Percentiles rank a stretch among this genome's conserved stretches.
phyloP scores from a whole-genome alignment of 2,113 vertebrate species.

The Istiophorus platypterus region DNA sequence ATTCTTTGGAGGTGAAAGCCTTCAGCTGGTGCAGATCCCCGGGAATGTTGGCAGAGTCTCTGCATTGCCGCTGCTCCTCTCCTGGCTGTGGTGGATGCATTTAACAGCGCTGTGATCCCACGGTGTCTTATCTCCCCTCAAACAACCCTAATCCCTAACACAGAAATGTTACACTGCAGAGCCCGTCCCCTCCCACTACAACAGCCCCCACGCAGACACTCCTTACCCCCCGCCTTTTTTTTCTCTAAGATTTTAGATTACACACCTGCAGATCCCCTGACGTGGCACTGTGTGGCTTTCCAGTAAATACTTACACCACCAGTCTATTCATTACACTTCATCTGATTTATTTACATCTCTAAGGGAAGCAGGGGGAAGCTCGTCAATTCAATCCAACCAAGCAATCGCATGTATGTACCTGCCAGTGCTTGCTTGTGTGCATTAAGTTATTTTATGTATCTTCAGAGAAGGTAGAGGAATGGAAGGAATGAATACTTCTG shows the following conservation, averaged over 20 bases:
- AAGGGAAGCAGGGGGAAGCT: not conserved
- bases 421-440: conserved; percentile 16
- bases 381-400: conserved; percentile 41
- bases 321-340: conserved; percentile 39
- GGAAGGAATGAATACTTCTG: not conserved
- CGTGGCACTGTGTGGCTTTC: conserved; percentile 39
- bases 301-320: conserved; percentile 29
- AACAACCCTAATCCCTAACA: conserved; percentile 76
- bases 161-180: conserved; percentile 66
- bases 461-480: not conserved
- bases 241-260: conserved; percentile 58
- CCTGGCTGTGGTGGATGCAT: conserved; percentile 71
- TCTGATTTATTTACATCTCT: conserved; percentile 35
- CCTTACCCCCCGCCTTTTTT: not conserved
- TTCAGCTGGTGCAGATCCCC: conserved; percentile 55
- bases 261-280: conserved; percentile 69
- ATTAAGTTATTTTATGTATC: conserved; percentile 7
- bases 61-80: conserved; percentile 54
- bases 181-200: conserved; percentile 13
- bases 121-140: conserved; percentile 77
- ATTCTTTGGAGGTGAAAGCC: conserved; percentile 32
- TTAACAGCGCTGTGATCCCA: conserved; percentile 78
- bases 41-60: conserved; percentile 74
- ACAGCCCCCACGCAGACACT: conserved; percentile 13
- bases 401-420: not conserved